phyloP scores from a whole-genome alignment of 2,113 vertebrate species.

The Bolborhynchus lineola region DNA sequence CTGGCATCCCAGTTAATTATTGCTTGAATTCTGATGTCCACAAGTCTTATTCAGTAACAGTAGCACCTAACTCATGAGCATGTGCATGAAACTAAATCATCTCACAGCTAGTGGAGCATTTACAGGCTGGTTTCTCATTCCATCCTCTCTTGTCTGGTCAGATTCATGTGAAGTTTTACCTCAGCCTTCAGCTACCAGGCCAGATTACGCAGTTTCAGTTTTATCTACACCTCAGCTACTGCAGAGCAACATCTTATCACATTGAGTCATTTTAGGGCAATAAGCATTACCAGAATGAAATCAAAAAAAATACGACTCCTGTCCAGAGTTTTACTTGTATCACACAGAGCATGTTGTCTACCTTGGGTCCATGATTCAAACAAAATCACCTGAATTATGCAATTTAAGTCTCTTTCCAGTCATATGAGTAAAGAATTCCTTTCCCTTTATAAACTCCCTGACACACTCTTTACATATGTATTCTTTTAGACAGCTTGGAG shows the following conservation, averaged over 20 bases:
- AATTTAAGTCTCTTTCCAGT: neutral
- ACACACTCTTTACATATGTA: neutral
- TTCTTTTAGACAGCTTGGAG: neutral
- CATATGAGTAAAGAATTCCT: neutral
- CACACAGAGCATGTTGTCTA: too few relatives aligned
- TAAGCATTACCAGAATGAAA: neutral
- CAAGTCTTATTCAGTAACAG: neutral
- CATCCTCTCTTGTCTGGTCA: neutral
- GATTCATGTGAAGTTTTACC: neutral
- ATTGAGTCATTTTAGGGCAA: neutral
- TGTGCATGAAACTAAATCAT: neutral
- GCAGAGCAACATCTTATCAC: neutral
- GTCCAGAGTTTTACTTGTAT: neutral
- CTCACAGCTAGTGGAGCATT: neutral
- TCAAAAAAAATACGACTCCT: neutral
- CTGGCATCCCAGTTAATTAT: neutral
- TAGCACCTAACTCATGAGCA: neutral
- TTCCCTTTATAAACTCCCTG: neutral
- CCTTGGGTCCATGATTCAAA: neutral
- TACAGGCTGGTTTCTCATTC: neutral
- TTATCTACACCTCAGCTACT: neutral
- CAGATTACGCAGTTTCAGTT: neutral
- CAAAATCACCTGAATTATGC: neutral
- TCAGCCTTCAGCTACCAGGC: neutral
- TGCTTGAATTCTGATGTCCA: neutral